Percentiles rank a stretch among this genome's conserved stretches.
Evolutionary conservation across 2,888 invertebrate species (phyloP).

Genomic region (Ischnus inquisitorius): DNA sequence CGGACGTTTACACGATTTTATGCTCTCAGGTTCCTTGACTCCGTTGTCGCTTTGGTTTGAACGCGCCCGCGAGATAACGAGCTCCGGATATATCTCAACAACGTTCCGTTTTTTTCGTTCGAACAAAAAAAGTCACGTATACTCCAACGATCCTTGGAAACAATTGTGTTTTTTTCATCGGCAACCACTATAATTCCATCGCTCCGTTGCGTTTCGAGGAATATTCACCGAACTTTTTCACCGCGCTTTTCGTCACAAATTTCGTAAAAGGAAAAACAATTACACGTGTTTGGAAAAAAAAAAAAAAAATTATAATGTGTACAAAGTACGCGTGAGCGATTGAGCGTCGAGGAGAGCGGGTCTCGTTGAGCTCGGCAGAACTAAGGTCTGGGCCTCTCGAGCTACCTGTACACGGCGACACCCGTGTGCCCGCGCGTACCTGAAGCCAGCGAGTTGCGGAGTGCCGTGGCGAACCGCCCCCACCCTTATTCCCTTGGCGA

Average conservation of each 20-base stretch:
- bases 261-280: background rate
- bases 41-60: background rate
- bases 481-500: constrained; percentile 74
- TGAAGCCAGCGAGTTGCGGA: constrained; percentile 80
- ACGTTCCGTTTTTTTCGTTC: background rate
- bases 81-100: constrained; percentile 8
- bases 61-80: constrained; percentile 43
- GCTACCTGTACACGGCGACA: constrained; percentile 79
- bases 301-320: constrained; percentile 6
- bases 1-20: background rate
- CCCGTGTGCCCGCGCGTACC: constrained; percentile 80
- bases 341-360: constrained; percentile 12
- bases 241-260: background rate
- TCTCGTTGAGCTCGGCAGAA: constrained; percentile 18
- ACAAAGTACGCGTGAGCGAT: background rate
- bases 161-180: background rate
- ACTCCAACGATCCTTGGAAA: background rate
- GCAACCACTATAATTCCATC: background rate
- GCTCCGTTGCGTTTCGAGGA: background rate
- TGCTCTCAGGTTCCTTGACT: background rate
- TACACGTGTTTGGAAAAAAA: background rate
- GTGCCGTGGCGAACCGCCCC: constrained; percentile 81
- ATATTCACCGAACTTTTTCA: background rate
- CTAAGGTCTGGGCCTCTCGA: constrained; percentile 49
- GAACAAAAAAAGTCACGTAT: background rate